Evolutionary conservation across 2,888 invertebrate species (phyloP).

Genomic region (Athalia rosae): DNA sequence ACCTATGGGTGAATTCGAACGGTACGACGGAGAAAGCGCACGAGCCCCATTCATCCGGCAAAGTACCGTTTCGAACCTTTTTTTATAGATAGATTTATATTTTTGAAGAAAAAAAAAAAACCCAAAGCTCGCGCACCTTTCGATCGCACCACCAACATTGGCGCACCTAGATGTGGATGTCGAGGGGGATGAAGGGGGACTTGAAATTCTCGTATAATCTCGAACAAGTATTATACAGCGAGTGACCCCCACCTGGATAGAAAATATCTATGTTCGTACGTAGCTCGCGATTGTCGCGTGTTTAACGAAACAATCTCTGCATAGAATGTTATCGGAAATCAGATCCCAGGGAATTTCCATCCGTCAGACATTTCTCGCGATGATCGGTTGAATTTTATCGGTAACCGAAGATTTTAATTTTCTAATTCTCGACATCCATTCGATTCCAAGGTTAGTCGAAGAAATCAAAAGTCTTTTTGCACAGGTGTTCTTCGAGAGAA

Average conservation of each 20-base stretch:
- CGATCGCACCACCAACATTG: background rate
- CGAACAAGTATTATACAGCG: no score
- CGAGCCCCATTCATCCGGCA: conserved; percentile 56
- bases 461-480: conserved; percentile 68
- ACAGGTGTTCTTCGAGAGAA: conserved; percentile 64
- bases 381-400: background rate
- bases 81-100: conserved; percentile 53
- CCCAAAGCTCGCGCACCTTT: conserved; percentile 43
- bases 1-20: no score
- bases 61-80: conserved; percentile 60
- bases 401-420: no score
- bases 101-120: conserved; percentile 40
- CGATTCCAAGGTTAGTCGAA: conserved; percentile 56
- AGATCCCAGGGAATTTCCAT: background rate
- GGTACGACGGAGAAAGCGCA: conserved; percentile 45
- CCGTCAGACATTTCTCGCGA: background rate
- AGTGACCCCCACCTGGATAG: no score
- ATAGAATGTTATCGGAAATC: background rate
- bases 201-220: no score
- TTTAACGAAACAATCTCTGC: conserved; percentile 61
- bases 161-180: no score
- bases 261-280: conserved; percentile 23
- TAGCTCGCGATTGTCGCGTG: conserved; percentile 53
- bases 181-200: no score
- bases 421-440: no score